Base-by-base conservation (phyloP, 1,140 invertebrate species). In the Leptopilina boulardi region DNA sequence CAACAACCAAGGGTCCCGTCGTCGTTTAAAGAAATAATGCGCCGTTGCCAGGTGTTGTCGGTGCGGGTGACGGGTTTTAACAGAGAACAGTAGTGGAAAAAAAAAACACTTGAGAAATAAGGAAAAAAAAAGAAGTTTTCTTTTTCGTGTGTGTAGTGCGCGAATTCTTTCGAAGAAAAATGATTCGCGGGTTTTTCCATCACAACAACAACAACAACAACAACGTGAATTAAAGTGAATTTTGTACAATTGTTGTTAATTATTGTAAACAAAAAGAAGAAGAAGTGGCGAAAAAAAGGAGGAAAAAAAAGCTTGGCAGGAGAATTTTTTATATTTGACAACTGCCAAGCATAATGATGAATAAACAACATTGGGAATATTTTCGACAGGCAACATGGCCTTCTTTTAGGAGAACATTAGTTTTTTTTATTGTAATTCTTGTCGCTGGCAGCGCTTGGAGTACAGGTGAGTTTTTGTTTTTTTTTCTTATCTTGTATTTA, bases 31-130 rank as follows among this genome's bases (percentile, higher is more conserved):
- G 59, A 66, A 66, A 66, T 66, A 66, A 66, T 66, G 59, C 59
- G 59, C 59, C 59, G 59, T 66, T 66, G 59, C 59, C 59, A 66
- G 59, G 59, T 66, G 59, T 66, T n/a, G n/a, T n/a, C n/a, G 23
- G 13, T 23, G 59, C 30, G 59, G 59, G 59, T n/a, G 59, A 66
- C 59, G 23, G 59, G 6, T 38, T 38, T 1, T 66, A 66, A 23
- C n/a, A n/a, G n/a, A n/a, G n/a, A n/a, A 15, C 23, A 13, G 6
- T 13, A 11, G 26, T 11, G 15, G 26, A 30, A 66, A 66, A 30
- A n/a, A 26, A 66, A 66, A 3, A 26, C 11, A 23, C 18, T 6
- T 26, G 26, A 30, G 23, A 3, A 34, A 13, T 30, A 30, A 26
- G 26, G 30, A 66, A 66, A 23, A 23, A 30, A 66, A 66, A 23